Evolutionary conservation across 2,888 invertebrate species (phyloP).

Genomic region (Chouioia cunea): DNA sequence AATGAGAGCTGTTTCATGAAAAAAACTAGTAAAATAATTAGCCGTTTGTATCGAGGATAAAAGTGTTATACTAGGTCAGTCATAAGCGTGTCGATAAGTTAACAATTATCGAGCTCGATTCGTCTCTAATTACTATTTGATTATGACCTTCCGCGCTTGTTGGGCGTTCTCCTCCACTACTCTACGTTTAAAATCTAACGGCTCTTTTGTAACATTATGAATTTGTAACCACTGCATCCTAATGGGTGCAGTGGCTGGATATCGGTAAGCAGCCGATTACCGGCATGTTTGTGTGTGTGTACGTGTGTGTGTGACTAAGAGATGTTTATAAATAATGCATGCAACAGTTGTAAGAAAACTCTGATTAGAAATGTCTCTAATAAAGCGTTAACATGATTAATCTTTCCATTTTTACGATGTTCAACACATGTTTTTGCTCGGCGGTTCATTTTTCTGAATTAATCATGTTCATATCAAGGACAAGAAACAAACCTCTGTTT

Average conservation of each 20-base stretch:
- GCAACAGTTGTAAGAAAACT: slow-evolving; percentile 12
- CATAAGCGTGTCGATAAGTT: not conserved
- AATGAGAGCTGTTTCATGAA: not conserved
- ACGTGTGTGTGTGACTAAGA: not conserved
- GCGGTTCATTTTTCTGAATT: not conserved
- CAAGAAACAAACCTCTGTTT: too few relatives aligned
- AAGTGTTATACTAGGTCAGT: slow-evolving; percentile 40
- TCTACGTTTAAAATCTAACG: slow-evolving; percentile 8
- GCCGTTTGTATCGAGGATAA: not conserved
- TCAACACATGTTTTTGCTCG: not conserved
- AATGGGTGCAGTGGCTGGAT: slow-evolving; percentile 6
- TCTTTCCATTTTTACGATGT: slow-evolving; percentile 15
- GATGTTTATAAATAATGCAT: slow-evolving; percentile 27
- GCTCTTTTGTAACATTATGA: slow-evolving; percentile 23
- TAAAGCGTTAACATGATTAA: slow-evolving; percentile 32
- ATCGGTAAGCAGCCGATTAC: not conserved
- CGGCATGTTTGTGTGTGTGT: not conserved
- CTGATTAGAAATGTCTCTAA: slow-evolving; percentile 29
- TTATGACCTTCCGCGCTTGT: slow-evolving; percentile 21
- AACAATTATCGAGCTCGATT: slow-evolving; percentile 29
- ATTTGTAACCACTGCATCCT: slow-evolving; percentile 21
- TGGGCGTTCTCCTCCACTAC: not conserved
- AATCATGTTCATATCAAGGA: not conserved
- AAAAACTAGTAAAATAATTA: not conserved
- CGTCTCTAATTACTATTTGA: slow-evolving; percentile 29